Base-by-base conservation (phyloP, 2,113 vertebrate species). In the Vulpes ferrilata region DNA sequence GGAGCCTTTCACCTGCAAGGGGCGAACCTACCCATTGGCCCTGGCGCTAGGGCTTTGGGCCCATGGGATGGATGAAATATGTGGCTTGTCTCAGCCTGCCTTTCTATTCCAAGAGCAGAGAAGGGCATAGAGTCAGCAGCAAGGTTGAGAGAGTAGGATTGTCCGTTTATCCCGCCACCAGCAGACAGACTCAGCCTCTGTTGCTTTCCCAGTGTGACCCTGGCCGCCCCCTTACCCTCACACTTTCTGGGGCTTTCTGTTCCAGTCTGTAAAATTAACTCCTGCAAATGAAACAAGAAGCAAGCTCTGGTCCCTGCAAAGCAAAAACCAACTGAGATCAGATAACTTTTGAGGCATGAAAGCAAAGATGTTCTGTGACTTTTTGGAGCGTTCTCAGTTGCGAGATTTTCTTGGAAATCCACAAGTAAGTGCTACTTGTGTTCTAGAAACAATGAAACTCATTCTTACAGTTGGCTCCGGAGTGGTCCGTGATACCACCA, bases 371-470 rank as follows among this genome's bases (percentile, higher is more conserved):
- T 55, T 92, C 55, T 74, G 23, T 16, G 80, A 83, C 59, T 35
- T 80, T 96, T 73, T 0, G 11, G 84, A 81, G 19, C 25, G 16
- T 81, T 89, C 25, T 53, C 64, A 71, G 20, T 85, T 85, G 67
- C 3, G 1, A 48, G 7, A 78, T 86, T 73, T 96, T 95, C 86
- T 82, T 79, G 22, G 71, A 97, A 94, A 95, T 84, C 55, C 76
- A 51, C 27, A 93, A 30, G 8, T 22, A 53, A 76, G 27, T 38
- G 43, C 11, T 67, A 1, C 11, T 67, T 38, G 48, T 74, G 15
- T 81, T 95, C 79, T 79, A 55, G 5, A 60, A 81, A 95, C 88
- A 85, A 30, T 12, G 35, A 69, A 67, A 71, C 53, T 30, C 59
- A 38, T 71, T 88, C 64, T 93, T 65, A 38, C 0, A 0, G 17